Base-by-base conservation (phyloP, 2,113 vertebrate species). In the Lates calcarifer region DNA sequence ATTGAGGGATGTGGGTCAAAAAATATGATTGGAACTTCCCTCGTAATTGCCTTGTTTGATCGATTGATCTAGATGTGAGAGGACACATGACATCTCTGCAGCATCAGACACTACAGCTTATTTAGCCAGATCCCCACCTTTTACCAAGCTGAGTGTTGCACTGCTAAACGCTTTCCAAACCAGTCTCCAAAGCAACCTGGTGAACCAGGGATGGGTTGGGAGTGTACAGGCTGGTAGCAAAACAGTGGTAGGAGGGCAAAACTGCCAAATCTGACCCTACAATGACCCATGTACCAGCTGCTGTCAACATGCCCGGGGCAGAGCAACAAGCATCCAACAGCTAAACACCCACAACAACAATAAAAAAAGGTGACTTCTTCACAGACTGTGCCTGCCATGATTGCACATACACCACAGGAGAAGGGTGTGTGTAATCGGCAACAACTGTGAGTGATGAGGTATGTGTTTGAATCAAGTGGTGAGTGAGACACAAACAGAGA, bases 241-340 rank as follows among this genome's bases (percentile, higher is more conserved):
- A 60, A 65, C 49, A 43, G 83, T 47, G n/a, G 56, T 56, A 29
- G 69, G 62, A 14, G 62, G 71, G 67, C 69, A 61, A 78, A 37
- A 17, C 28, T 18, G 75, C 14, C 74, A 55, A 53, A 62, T 31
- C 61, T 56, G 57, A 89, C 74, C 74, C 66, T 17, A 31, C 35
- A 26, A 49, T 71, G 65, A 68, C 80, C 82, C 26, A 24, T 31
- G 28, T 24, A 79, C 62, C 82, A 71, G 83, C 87, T 89, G 86
- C 74, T 49, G 43, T 64, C 63, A 77, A 41, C 71, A 57, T 9
- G 55, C 77, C 57, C 0, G 13, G 62, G 68, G 71, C 72, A 35
- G 20, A 70, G 76, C 65, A 60, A 26, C 63, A 82, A 49, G 41
- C 15, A 4, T 39, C 33, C 22, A 28, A 35, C 62, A 80, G 43